Base-by-base conservation (phyloP, 92 coral and sea anemone genomes). In the Blastomussa wellsi region DNA sequence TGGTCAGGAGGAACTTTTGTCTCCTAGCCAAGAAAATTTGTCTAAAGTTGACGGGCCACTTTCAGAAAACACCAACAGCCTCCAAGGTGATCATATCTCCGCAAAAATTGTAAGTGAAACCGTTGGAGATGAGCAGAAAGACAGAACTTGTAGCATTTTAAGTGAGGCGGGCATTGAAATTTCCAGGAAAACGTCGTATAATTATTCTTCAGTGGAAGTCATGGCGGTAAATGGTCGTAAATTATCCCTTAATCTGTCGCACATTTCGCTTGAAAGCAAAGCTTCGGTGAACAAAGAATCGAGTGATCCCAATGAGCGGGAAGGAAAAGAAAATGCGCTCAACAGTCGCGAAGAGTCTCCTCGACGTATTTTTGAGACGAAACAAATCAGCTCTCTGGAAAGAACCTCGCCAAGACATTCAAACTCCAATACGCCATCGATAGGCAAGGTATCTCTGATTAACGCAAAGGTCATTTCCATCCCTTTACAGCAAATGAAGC, bases 381-480 rank as follows among this genome's bases (percentile, higher is more conserved):
- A 52, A 37, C 77, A 51, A 7, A 35, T 20, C 41, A 44, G 37
- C 0, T 7, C 85, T 22, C 72, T 73, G 33, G 86, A 37, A 3
- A 83, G 44, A 39, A 57, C 47, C 39, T 42, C 74, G 1, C 79
- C 80, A 7, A 83, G 74, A 31, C 72, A 60, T 41, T 22, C 87
- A 74, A 49, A 29, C 16, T 55, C 88, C 19, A 47, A 20, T 39
- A n/a, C 76, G 20, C 82, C 82, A 3, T 65, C 88, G 14, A 77
- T 85, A 10, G 83, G 82, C 76, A 76, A 76, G 48, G 88, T 87
- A 8, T 72, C 88, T 12, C 89, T 83, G 16, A 79, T 87, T 8
- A 87, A 69, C 79, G 79, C 93, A 22, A 90, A 87, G 82, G 62
- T 90, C 55, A 76, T 90, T 66, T 88, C 93, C 24, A 84, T 90